These are phyloP conservation scores for Argynnis bischoffii DNA, from an alignment of 2,888 invertebrate genomes.

Conservation along the genomic window DNA sequence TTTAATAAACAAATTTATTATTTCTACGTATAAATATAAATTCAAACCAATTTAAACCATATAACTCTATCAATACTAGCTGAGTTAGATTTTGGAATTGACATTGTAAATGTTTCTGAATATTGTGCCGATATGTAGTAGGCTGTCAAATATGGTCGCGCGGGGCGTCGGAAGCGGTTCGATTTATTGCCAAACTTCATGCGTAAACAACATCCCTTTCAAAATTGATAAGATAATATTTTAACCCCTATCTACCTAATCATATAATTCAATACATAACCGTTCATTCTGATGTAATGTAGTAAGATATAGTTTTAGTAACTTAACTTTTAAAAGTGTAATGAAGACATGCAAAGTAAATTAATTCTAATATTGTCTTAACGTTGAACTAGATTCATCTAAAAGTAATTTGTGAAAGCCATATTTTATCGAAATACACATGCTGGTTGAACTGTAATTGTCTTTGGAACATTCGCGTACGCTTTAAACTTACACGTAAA, in stretches of 20 bases:
- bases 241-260: neutral
- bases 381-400: too few species aligned
- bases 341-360: too few species aligned
- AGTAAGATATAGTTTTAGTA: too few species aligned
- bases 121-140: slow-evolving; percentile 72
- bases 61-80: slow-evolving; percentile 29
- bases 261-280: neutral
- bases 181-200: slow-evolving; percentile 71
- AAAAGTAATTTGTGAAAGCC: too few species aligned
- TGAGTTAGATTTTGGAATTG: slow-evolving; percentile 12
- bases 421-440: neutral
- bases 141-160: slow-evolving; percentile 66
- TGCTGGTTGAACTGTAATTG: slow-evolving; percentile 4
- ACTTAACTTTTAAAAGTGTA: too few species aligned
- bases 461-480: neutral
- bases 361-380: too few species aligned
- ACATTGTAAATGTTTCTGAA: slow-evolving; percentile 49
- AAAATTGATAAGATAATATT: slow-evolving; percentile 20
- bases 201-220: slow-evolving; percentile 19
- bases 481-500: slow-evolving; percentile 52
- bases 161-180: slow-evolving; percentile 55
- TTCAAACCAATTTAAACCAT: slow-evolving; percentile 44
- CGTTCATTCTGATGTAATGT: too few species aligned
- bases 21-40: slow-evolving; percentile 38
- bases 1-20: slow-evolving; percentile 55